Percentiles rank a stretch among this genome's conserved stretches.
Evolutionary conservation across 2,888 invertebrate species (phyloP).

Genomic region (Apomyelois bistriatella): DNA sequence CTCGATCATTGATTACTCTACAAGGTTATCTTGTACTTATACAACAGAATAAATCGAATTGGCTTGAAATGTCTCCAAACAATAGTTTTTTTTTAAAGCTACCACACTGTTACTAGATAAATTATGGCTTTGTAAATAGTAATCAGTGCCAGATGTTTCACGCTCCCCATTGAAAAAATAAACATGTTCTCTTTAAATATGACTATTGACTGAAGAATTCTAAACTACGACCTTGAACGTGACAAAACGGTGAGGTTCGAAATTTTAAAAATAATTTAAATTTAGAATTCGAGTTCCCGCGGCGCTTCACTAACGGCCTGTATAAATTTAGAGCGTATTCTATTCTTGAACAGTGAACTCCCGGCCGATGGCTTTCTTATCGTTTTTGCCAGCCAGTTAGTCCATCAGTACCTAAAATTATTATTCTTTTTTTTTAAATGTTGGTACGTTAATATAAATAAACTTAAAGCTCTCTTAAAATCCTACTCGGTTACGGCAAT

Average conservation of each 20-base stretch:
- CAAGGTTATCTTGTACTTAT: constrained; percentile 35
- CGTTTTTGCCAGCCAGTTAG: constrained; percentile 54
- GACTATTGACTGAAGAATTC: constrained; percentile 39
- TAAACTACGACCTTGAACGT: constrained; percentile 69
- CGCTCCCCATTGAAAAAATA: constrained; percentile 26
- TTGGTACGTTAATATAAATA: too few relatives aligned
- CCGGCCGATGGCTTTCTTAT: constrained; percentile 68
- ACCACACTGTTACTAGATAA: constrained; percentile 33
- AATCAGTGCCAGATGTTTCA: constrained; percentile 53
- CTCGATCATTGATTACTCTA: constrained; percentile 30
- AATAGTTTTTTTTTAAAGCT: constrained; percentile 43
- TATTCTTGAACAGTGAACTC: constrained; percentile 74
- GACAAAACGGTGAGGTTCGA: constrained; percentile 66
- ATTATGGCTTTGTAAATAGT: constrained; percentile 33
- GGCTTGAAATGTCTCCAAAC: constrained; percentile 33
- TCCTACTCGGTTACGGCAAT: too few relatives aligned
- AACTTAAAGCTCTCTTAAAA: too few relatives aligned
- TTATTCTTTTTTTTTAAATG: too few relatives aligned
- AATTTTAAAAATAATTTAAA: constrained; percentile 62
- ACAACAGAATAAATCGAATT: constrained; percentile 39
- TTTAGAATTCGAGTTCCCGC: constrained; percentile 66
- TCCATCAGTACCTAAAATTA: background rate
- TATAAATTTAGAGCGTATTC: constrained; percentile 74
- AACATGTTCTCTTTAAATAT: constrained; percentile 32
- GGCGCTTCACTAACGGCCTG: constrained; percentile 67